phyloP scores from a whole-genome alignment of 2,113 vertebrate species.

The Otus sunia region DNA sequence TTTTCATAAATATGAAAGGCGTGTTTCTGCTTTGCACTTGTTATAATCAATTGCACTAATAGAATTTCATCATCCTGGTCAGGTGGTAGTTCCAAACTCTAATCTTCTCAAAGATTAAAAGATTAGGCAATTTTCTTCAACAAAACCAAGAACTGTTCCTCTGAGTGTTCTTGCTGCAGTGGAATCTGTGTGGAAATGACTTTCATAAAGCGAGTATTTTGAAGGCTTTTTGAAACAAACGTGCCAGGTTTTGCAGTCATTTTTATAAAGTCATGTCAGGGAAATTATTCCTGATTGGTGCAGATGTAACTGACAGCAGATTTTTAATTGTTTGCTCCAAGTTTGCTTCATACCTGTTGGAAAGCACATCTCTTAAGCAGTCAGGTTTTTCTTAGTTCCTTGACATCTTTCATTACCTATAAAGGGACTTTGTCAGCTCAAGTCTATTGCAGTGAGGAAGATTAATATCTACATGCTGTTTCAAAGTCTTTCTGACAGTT shows the following conservation, averaged over 20 bases:
- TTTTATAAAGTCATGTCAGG: neutral
- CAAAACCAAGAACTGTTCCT: neutral
- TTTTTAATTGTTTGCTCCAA: neutral
- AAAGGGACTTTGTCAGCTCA: neutral
- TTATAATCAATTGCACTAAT: neutral
- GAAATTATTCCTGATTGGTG: neutral
- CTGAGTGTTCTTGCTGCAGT: neutral
- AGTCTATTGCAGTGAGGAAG: neutral
- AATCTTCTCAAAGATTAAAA: conserved; percentile 57
- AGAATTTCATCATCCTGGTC: conserved; percentile 47
- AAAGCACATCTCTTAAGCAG: neutral
- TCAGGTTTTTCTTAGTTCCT: neutral
- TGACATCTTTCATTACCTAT: neutral
- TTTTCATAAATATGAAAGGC: neutral
- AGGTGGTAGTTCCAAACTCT: conserved; percentile 46
- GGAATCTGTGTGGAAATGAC: neutral
- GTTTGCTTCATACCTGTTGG: neutral
- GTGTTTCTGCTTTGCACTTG: conserved; percentile 4
- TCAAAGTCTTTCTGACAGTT: neutral
- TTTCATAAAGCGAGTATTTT: neutral
- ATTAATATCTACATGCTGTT: neutral
- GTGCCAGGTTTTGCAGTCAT: neutral
- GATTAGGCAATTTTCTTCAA: conserved; percentile 36
- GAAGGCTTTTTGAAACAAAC: neutral
- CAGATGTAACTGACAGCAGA: neutral